phyloP scores from a whole-genome alignment of 2,113 vertebrate genomes.

The Trogon surrucura region DNA sequence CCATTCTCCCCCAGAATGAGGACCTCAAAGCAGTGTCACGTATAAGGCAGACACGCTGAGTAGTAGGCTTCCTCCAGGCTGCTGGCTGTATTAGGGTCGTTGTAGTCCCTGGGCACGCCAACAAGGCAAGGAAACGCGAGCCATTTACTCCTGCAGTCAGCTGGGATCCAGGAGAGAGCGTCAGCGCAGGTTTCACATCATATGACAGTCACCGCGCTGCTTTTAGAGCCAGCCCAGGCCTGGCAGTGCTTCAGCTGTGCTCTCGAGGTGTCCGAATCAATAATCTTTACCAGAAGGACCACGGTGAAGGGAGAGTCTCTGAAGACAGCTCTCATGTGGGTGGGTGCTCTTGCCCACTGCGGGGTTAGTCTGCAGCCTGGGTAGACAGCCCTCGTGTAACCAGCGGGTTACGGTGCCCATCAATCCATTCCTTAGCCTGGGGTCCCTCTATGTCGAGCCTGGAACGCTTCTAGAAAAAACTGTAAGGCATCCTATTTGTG shows the following conservation, averaged over 20 bases:
- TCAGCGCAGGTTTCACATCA: not conserved
- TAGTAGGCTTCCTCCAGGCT: not conserved
- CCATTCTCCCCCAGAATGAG: not conserved
- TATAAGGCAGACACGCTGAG: fast-evolving
- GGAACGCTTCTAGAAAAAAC: not conserved
- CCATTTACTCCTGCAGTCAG: not conserved
- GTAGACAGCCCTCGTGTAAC: not conserved
- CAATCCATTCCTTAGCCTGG: not conserved
- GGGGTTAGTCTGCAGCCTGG: not conserved
- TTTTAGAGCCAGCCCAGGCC: not conserved
- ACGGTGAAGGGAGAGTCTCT: not conserved
- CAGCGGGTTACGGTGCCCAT: not conserved
- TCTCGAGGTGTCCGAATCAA: not conserved
- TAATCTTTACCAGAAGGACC: not conserved
- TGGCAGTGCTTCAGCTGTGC: not conserved
- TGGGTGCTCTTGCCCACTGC: not conserved
- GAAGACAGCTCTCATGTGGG: not conserved
- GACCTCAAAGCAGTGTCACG: not conserved
- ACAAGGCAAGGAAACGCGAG: not conserved
- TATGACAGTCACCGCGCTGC: not conserved
- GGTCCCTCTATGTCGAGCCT: not conserved
- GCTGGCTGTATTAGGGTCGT: not conserved
- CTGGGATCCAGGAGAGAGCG: not conserved
- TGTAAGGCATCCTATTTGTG: not conserved
- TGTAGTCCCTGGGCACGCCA: not conserved